A percentile compares a stretch with the other conserved stretches of the same genome.
These are phyloP conservation scores for Ophioninae sp. DNA, from an alignment of 2,888 invertebrate genomes.

Conservation along the genomic window DNA sequence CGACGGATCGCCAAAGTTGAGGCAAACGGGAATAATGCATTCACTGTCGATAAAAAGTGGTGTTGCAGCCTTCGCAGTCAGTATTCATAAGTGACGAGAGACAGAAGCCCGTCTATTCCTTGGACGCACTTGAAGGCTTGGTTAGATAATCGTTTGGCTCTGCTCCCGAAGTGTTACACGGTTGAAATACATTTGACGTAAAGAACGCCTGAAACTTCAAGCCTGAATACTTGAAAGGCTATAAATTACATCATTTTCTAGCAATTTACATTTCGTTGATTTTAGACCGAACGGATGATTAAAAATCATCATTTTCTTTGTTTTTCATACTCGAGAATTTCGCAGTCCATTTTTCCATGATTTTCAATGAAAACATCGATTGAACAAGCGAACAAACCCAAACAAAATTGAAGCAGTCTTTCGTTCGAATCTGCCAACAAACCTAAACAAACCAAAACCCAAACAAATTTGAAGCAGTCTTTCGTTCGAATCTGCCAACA, in stretches of 20 bases:
- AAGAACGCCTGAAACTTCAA: conserved; percentile 6
- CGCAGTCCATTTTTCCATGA: too few species aligned
- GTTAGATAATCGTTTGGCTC: conserved; percentile 43
- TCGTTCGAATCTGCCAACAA: too few species aligned
- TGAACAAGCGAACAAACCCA: too few species aligned
- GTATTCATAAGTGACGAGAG: conserved; percentile 53
- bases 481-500: too few species aligned
- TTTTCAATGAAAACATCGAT: too few species aligned
- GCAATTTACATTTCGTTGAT: too few species aligned
- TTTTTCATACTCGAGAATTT: too few species aligned
- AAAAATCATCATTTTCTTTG: too few species aligned
- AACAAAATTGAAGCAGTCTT: too few species aligned
- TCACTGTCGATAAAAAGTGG: neutral
- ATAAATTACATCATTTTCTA: neutral
- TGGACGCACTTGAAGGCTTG: conserved; percentile 27
- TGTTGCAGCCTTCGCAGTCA: conserved; percentile 37
- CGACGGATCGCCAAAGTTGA: conserved; percentile 56
- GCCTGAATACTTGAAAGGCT: neutral
- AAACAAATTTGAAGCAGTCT: too few species aligned
- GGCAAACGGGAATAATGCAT: neutral
- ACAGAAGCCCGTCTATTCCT: conserved; percentile 48
- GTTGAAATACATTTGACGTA: conserved; percentile 2
- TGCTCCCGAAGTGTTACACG: conserved; percentile 37
- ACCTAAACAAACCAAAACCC: too few species aligned
- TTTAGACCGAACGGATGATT: too few species aligned